These are phyloP conservation scores for Leucoraja erinaceus DNA, from an alignment of 2,113 vertebrate species.

Conservation along the genomic window DNA sequence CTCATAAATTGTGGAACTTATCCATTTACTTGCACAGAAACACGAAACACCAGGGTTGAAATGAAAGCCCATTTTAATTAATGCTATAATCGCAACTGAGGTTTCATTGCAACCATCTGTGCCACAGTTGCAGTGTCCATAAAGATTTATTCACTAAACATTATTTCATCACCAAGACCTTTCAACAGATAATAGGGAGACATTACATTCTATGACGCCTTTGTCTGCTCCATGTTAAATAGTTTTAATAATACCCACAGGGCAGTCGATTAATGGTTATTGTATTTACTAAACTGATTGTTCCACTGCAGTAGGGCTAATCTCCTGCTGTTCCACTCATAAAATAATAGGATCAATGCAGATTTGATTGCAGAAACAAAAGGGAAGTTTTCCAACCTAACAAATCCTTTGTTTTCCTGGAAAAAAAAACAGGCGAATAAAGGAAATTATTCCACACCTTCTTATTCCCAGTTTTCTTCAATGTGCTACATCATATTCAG, in stretches of 20 bases:
- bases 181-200: background rate
- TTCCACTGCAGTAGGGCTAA: conserved; percentile 44
- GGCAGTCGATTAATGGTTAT: conserved; percentile 41
- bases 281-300: conserved; percentile 47
- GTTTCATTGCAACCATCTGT: conserved; percentile 32
- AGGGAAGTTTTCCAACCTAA: background rate
- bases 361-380: conserved; percentile 7
- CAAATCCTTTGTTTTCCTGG: background rate
- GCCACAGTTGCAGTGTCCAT: background rate
- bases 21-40: background rate
- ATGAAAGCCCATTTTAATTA: conserved; percentile 37
- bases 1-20: background rate
- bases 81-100: conserved; percentile 25
- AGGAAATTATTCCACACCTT: background rate
- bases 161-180: conserved; percentile 17
- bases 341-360: conserved; percentile 50
- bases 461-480: background rate
- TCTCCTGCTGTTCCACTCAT: conserved; percentile 48
- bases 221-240: conserved; percentile 42
- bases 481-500: too few species aligned
- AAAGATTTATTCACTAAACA: conserved; percentile 19
- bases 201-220: background rate
- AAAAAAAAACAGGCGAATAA: background rate
- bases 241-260: conserved; percentile 44
- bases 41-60: background rate